Conservation (phyloP, 92 coral and sea anemone species). For the Parazoanthus swiftii region DNA sequence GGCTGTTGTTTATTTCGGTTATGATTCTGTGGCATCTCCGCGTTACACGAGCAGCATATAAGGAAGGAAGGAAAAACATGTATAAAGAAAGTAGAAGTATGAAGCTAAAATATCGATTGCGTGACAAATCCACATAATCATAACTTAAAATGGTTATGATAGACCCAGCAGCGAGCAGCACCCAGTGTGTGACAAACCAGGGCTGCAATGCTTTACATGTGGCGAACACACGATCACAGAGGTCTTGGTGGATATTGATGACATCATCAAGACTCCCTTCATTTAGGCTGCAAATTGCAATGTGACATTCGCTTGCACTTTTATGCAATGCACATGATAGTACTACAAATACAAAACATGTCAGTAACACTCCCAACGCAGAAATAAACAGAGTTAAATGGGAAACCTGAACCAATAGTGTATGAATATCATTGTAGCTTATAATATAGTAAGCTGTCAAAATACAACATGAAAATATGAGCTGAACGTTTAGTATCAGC, state of each 20-base stretch:
- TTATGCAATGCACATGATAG: slow-evolving; percentile 1
- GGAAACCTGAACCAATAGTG: neutral
- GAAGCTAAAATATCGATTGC: neutral
- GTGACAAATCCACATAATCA: no score
- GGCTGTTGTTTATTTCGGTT: neutral
- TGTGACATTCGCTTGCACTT: neutral
- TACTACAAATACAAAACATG: slow-evolving; percentile 5
- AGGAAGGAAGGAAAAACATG: neutral
- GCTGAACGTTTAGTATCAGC: neutral
- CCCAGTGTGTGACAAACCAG: neutral
- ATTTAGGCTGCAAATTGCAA: slow-evolving; percentile 1
- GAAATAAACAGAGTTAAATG: neutral
- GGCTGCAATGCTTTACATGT: slow-evolving; percentile 2
- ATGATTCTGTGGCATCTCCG: neutral
- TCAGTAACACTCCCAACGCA: neutral
- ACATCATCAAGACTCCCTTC: slow-evolving; percentile 20
- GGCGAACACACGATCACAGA: neutral
- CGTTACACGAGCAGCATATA: neutral
- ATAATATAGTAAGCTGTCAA: neutral
- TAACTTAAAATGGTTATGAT: neutral
- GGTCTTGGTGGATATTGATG: slow-evolving; percentile 14
- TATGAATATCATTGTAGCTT: neutral
- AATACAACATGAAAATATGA: neutral
- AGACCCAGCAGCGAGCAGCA: neutral
- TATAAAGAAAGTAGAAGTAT: neutral